Conservation (phyloP, 2,888 invertebrate genomes). For the Notodonta dromedarius region DNA sequence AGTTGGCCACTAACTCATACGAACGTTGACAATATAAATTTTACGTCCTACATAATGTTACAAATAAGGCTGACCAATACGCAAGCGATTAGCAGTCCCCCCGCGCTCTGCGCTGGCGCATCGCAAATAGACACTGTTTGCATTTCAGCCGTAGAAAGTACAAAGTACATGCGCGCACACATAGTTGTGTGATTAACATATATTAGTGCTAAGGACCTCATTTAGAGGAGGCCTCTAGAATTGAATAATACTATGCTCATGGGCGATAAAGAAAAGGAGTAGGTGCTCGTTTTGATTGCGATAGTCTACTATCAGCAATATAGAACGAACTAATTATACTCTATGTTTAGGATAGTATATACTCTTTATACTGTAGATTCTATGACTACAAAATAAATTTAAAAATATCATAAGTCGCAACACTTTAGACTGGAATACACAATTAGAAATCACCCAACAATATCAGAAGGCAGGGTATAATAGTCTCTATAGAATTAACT, state of each 20-base stretch:
- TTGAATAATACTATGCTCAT: conserved; percentile 1
- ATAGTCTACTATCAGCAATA: no score
- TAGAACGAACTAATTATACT: no score
- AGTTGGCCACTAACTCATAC: background rate
- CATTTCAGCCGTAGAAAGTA: conserved; percentile 12
- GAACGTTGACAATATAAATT: background rate
- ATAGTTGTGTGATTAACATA: conserved; percentile 1
- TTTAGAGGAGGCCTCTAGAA: background rate
- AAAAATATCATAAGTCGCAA: no score
- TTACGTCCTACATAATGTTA: background rate
- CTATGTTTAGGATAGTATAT: no score
- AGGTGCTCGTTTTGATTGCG: no score
- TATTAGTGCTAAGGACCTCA: conserved; percentile 2
- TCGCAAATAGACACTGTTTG: conserved; percentile 6
- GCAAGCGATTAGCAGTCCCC: conserved; percentile 2
- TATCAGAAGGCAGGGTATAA: no score
- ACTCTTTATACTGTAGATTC: no score
- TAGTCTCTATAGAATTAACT: no score
- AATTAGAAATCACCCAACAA: no score
- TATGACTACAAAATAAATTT: no score
- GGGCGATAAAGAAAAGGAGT: background rate
- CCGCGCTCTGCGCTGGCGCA: background rate
- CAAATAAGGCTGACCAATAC: background rate
- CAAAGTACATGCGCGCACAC: background rate
- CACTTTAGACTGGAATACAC: no score